Percentiles rank a stretch among this genome's conserved stretches.
phyloP scores from a whole-genome alignment of 2,888 invertebrate genomes.

The Cordylochernes scorpioides region DNA sequence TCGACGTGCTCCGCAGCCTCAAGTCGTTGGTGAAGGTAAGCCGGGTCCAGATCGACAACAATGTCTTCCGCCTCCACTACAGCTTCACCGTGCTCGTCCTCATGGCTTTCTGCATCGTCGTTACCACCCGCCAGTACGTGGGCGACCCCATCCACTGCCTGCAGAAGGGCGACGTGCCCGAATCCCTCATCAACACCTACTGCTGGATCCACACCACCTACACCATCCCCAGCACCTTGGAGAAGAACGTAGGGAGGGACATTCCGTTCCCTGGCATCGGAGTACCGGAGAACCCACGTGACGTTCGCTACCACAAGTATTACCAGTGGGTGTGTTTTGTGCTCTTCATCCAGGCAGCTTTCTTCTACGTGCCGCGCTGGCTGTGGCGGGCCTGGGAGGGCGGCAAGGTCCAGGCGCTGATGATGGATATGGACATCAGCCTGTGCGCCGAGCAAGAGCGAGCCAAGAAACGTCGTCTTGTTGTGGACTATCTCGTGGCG shows the following conservation, averaged over 20 bases:
- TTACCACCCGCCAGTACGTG: constrained; percentile 80
- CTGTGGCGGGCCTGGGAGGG: constrained; percentile 56
- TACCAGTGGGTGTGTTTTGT: constrained; percentile 17
- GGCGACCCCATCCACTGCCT: constrained; percentile 73
- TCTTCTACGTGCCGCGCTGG: constrained; percentile 57
- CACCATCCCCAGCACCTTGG: constrained; percentile 36
- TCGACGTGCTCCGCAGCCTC: constrained; percentile 83
- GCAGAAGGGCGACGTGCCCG: constrained; percentile 40
- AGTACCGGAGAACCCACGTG: constrained; percentile 15
- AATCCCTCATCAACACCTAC: constrained; percentile 70
- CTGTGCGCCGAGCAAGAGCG: constrained; percentile 8
- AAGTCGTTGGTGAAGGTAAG: constrained; percentile 39
- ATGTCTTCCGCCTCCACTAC: constrained; percentile 33
- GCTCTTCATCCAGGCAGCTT: constrained; percentile 31
- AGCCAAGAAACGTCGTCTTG: constrained; percentile 21
- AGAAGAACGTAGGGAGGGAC: constrained; percentile 25
- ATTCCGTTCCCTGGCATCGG: constrained; percentile 56
- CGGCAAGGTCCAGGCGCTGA: constrained; percentile 10
- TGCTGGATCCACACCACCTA: constrained; percentile 76
- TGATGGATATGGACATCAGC: constrained; percentile 13
- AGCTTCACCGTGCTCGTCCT: constrained; percentile 12
- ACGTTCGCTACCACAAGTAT: constrained; percentile 13
- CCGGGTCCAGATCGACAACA: constrained; percentile 45
- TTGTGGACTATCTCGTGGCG: constrained; percentile 14
- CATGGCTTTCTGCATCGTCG: constrained; percentile 20